Evolutionary conservation across 2,113 vertebrate species (phyloP), one percentile per base, ranked within the genome.

Genomic region (Okapia johnstoni): DNA sequence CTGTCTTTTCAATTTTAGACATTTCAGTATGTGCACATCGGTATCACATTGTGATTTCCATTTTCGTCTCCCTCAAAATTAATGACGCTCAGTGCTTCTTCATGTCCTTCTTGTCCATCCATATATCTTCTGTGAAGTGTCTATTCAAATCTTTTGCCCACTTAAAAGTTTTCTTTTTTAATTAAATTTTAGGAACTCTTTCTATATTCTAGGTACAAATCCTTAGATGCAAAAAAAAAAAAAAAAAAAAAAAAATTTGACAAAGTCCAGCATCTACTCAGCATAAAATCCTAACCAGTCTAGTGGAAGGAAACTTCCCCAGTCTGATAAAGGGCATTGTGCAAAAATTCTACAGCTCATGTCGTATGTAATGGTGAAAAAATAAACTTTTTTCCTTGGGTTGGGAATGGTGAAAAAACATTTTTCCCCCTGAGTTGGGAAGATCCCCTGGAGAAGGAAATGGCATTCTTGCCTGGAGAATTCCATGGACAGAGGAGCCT

Each of bases 401-500:
- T 70, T 0, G 10, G 66, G 19, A 70, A 70, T 70, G 66, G n/a
- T 70, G 66, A 70, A 70, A 40, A 70, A 40, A 40, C n/a, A 36
- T 23, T 19, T 0, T 1, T 4, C 10, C 10, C 66, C 5, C 19
- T 0, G 10, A 19, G n/a, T 40, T 70, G n/a, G 66, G 19, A 70
- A 40, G 66, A 40, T 40, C n/a, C 66, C 19, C 66, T 70, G 66
- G n/a, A 70, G 66, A 70, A 40, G 66, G n/a, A 70, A 70, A 70
- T 70, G 63, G 63, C 17, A 36, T 70, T 70, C n/a, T 70, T 70
- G 66, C n/a, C n/a, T 40, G n/a, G 66, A 40, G n/a, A 70, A 36
- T 70, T 36, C 66, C 66, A 23, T 40, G 66, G n/a, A 23, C 66
- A 70, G 19, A 40, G n/a, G n/a, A 70, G 19, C 66, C 66, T 40